A percentile compares a stretch with the other conserved stretches of the same genome.
Evolutionary conservation across 1,140 invertebrate species (phyloP).

Genomic region (Drosophila tani): DNA sequence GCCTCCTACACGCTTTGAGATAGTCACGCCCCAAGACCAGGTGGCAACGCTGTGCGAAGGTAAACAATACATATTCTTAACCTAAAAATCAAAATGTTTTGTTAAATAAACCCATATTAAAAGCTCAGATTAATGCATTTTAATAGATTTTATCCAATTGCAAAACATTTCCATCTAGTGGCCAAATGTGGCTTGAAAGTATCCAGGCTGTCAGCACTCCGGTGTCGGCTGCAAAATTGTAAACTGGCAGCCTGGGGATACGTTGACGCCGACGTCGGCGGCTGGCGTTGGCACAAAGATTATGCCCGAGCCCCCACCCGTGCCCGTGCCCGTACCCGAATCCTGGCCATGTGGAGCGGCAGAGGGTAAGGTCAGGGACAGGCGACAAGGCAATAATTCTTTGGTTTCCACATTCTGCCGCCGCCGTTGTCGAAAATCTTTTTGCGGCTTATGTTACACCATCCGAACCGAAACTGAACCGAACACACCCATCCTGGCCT

Average conservation of each 20-base stretch:
- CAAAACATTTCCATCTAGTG: too few relatives aligned
- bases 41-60: too few relatives aligned
- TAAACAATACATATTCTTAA: too few relatives aligned
- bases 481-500: constrained; percentile 1
- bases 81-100: too few relatives aligned
- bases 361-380: constrained; percentile 70
- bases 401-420: constrained; percentile 75
- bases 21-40: too few relatives aligned
- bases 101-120: too few relatives aligned
- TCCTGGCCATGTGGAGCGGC: constrained; percentile 47
- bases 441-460: constrained; percentile 77
- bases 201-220: constrained; percentile 7
- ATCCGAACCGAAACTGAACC: constrained; percentile 6
- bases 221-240: constrained; percentile 60
- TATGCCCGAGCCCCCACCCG: constrained; percentile 9
- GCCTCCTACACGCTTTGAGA: too few relatives aligned
- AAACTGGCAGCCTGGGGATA: constrained; percentile 72
- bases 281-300: constrained; percentile 50
- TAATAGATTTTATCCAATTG: too few relatives aligned
- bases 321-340: not conserved
- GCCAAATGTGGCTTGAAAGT: constrained; percentile 2
- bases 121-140: too few relatives aligned
- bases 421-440: constrained; percentile 73
- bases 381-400: constrained; percentile 77
- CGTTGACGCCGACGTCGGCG: constrained; percentile 34